Evolutionary conservation across 2,888 invertebrate species (phyloP).

Genomic region (Acanthococcus lagerstroemiae): DNA sequence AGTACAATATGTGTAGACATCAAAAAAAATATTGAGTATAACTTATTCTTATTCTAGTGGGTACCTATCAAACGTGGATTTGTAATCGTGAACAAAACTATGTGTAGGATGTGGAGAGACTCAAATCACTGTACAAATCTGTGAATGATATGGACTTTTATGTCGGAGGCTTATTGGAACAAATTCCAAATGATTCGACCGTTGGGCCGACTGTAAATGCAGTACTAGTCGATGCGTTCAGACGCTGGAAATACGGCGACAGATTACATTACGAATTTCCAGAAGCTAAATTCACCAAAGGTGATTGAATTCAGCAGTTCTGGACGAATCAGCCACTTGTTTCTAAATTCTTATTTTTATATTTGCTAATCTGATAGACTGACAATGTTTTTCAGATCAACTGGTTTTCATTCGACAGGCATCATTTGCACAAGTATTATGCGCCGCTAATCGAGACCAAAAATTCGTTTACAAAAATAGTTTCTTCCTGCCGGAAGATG

Average conservation of each 20-base stretch:
- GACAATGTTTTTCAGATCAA: neutral
- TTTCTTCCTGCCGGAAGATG: too few species aligned
- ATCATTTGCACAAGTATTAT: neutral
- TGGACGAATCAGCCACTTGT: neutral
- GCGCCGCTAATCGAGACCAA: neutral
- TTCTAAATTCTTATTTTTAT: too few species aligned
- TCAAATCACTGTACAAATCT: constrained; percentile 49
- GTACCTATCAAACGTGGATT: too few species aligned
- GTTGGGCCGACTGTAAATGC: constrained; percentile 80
- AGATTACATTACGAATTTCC: constrained; percentile 68
- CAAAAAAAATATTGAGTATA: too few species aligned
- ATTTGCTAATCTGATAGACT: too few species aligned
- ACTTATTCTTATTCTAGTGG: too few species aligned
- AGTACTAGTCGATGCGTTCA: constrained; percentile 76
- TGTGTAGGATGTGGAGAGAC: neutral
- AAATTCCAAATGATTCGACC: constrained; percentile 60
- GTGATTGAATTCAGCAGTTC: neutral
- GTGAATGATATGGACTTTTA: constrained; percentile 75
- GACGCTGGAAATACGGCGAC: constrained; percentile 70
- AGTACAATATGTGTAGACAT: too few species aligned
- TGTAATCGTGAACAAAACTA: too few species aligned
- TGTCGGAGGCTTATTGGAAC: constrained; percentile 70
- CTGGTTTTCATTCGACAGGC: neutral
- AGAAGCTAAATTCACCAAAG: neutral
- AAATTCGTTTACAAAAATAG: neutral